Conservation (phyloP, 2,888 invertebrate genomes). For the Stratiomys singularior region DNA sequence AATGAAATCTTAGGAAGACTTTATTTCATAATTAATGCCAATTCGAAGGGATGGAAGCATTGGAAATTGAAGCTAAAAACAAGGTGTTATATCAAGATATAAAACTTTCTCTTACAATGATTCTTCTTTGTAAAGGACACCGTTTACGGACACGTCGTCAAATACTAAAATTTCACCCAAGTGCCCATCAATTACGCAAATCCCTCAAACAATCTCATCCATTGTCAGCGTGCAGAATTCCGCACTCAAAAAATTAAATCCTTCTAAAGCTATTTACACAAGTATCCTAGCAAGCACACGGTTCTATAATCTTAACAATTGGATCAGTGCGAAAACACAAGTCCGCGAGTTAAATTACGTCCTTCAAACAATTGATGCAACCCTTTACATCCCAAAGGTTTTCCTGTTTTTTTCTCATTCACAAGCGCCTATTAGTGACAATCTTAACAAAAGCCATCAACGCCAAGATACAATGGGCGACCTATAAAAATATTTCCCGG, state of each 20-base stretch:
- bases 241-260: neutral
- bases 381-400: slow-evolving; percentile 29
- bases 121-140: no score
- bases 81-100: no score
- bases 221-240: neutral
- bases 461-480: slow-evolving; percentile 10
- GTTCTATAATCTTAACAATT: neutral
- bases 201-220: neutral
- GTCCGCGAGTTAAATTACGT: neutral
- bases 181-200: no score
- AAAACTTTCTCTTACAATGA: no score
- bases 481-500: neutral
- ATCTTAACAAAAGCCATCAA: slow-evolving; percentile 35
- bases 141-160: no score
- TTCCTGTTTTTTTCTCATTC: slow-evolving; percentile 3
- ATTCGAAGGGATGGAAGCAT: no score
- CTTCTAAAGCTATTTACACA: neutral
- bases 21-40: no score
- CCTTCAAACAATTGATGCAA: slow-evolving; percentile 8
- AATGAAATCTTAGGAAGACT: no score
- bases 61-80: no score
- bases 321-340: neutral
- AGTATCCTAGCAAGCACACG: neutral
- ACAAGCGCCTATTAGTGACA: slow-evolving; percentile 1
- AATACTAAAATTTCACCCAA: no score